These are phyloP conservation scores for Xiphophorus hellerii DNA, from an alignment of 2,113 vertebrate species.

Conservation along the genomic window DNA sequence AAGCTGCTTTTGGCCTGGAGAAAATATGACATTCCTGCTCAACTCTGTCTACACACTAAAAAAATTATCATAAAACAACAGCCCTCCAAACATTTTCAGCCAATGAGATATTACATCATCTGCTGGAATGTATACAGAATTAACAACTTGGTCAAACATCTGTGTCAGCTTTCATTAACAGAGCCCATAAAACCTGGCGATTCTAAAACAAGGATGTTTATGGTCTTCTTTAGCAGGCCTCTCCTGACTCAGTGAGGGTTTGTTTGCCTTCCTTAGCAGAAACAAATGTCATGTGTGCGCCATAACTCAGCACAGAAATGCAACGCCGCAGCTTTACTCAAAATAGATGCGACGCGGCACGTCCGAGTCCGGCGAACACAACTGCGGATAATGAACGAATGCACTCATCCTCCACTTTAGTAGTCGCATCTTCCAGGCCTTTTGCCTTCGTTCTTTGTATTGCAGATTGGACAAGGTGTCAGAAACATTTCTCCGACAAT, in stretches of 20 bases:
- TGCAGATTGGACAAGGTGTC: not conserved
- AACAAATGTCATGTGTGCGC: conserved; percentile 32
- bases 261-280: conserved; percentile 25
- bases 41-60: conserved; percentile 3
- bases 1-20: conserved; percentile 12
- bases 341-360: conserved; percentile 56
- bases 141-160: conserved; percentile 71
- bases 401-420: not conserved
- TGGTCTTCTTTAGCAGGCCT: conserved; percentile 44
- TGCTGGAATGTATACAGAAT: conserved; percentile 68
- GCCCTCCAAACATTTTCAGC: conserved; percentile 48
- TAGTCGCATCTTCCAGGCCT: not conserved
- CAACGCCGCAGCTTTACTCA: conserved; percentile 33
- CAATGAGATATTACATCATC: conserved; percentile 65
- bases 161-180: conserved; percentile 62
- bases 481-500: not conserved
- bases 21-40: conserved; percentile 11
- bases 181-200: conserved; percentile 57
- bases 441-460: too few species aligned
- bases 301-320: conserved; percentile 23
- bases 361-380: conserved; percentile 44
- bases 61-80: conserved; percentile 56
- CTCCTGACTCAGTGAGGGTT: conserved; percentile 27
- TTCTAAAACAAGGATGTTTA: conserved; percentile 73
- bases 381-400: conserved; percentile 52